Conservation (phyloP, 2,888 invertebrate species). For the Busseola fusca region DNA sequence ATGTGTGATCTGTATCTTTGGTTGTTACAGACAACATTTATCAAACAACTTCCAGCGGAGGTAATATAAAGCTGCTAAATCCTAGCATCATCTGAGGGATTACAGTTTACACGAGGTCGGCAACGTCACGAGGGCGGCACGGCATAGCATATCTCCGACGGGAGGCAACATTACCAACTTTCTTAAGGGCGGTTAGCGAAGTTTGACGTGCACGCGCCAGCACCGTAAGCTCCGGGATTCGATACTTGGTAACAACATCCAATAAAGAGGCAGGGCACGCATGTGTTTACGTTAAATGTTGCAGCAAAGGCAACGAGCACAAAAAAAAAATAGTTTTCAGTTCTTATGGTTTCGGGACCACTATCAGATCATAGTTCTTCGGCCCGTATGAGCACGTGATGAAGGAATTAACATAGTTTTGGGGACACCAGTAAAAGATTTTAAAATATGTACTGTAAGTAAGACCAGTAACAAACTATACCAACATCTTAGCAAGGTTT, state of each 20-base stretch:
- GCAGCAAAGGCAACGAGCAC: constrained; percentile 49
- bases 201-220: constrained; percentile 87
- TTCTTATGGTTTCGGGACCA: not conserved
- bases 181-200: constrained; percentile 87
- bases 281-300: constrained; percentile 65
- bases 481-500: constrained; percentile 12
- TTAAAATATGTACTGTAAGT: not conserved
- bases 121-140: constrained; percentile 73
- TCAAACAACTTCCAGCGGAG: constrained; percentile 79
- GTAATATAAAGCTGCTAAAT: constrained; percentile 85
- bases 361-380: not conserved
- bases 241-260: constrained; percentile 83
- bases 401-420: not conserved
- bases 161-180: constrained; percentile 86
- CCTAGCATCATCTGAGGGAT: constrained; percentile 86
- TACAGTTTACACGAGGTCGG: constrained; percentile 86
- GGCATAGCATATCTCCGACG: constrained; percentile 82
- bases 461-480: not conserved
- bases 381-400: not conserved
- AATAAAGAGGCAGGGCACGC: constrained; percentile 76
- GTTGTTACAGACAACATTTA: constrained; percentile 74
- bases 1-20: constrained; percentile 52
- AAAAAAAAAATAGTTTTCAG: constrained; percentile 6
- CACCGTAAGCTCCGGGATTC: constrained; percentile 86
- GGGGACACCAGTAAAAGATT: not conserved